Percentiles rank a stretch among this genome's conserved stretches.
These are phyloP conservation scores for Neomonachus schauinslandi DNA, from an alignment of 2,113 vertebrate species.

Conservation along the genomic window DNA sequence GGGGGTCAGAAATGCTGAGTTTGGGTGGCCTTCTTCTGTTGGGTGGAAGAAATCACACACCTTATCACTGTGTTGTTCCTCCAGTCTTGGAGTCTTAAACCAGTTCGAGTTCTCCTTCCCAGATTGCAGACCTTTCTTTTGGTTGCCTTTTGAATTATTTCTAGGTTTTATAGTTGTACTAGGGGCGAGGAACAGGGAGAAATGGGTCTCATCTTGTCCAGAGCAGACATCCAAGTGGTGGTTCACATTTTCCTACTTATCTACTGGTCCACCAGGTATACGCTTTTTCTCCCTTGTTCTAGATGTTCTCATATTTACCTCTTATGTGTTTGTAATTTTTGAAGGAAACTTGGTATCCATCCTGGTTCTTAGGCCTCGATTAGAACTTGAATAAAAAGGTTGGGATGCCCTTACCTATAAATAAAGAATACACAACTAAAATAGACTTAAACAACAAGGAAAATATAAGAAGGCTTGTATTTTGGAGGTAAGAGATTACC, in stretches of 20 bases:
- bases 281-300: neutral
- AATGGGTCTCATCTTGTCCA: neutral
- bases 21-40: neutral
- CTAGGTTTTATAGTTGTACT: neutral
- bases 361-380: neutral
- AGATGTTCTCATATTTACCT: neutral
- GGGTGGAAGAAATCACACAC: rapidly evolving
- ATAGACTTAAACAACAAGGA: neutral
- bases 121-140: neutral
- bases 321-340: neutral
- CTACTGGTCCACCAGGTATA: rapidly evolving
- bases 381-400: neutral
- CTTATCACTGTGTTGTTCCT: neutral
- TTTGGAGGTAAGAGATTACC: neutral
- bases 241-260: neutral
- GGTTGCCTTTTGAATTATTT: neutral
- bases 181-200: neutral
- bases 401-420: neutral
- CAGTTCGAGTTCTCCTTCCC: neutral
- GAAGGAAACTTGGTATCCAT: neutral
- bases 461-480: neutral
- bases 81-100: neutral
- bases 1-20: neutral
- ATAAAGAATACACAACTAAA: neutral
- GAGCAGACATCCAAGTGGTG: neutral